Percentiles rank a stretch among this genome's conserved stretches.
phyloP scores from a whole-genome alignment of 2,888 invertebrate genomes.

The Ptilodon capucinus region DNA sequence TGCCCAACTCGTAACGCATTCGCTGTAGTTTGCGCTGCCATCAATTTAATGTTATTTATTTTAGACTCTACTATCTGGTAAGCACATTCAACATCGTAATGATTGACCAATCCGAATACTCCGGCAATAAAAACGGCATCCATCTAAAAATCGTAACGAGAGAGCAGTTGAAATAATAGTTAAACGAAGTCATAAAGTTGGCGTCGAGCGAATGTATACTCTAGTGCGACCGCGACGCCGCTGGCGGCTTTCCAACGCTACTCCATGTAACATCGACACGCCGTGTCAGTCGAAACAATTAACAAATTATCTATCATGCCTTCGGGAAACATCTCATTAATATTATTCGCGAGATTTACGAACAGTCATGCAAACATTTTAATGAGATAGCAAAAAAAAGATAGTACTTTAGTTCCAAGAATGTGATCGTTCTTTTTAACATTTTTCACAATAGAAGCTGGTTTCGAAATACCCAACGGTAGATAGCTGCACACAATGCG shows the following conservation, averaged over 20 bases:
- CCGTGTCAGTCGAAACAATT: slow-evolving; percentile 47
- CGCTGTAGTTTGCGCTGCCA: slow-evolving; percentile 13
- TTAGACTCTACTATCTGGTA: slow-evolving; percentile 31
- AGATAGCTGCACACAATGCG: slow-evolving; percentile 14
- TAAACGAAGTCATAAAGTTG: slow-evolving; percentile 66
- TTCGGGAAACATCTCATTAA: slow-evolving; percentile 1
- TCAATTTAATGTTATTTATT: slow-evolving; percentile 32
- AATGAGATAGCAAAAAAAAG: background rate
- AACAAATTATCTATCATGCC: slow-evolving; percentile 42
- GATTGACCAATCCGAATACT: slow-evolving; percentile 46
- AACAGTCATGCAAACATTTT: background rate
- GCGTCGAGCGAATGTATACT: slow-evolving; percentile 53
- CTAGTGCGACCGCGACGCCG: slow-evolving; percentile 45
- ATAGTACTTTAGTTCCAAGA: background rate
- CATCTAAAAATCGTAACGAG: slow-evolving; percentile 55
- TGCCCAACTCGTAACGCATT: slow-evolving; percentile 37
- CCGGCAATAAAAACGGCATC: slow-evolving; percentile 50
- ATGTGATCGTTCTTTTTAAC: background rate
- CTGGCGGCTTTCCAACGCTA: slow-evolving; percentile 61
- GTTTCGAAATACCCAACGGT: background rate
- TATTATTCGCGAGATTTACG: too few relatives aligned
- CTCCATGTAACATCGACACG: slow-evolving; percentile 42
- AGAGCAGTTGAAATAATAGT: slow-evolving; percentile 59
- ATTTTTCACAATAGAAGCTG: background rate
- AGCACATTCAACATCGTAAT: slow-evolving; percentile 34